Percentiles rank a stretch among this genome's conserved stretches.
Conservation (phyloP, 2,888 invertebrate species). For the Cataglyphis albicans region DNA sequence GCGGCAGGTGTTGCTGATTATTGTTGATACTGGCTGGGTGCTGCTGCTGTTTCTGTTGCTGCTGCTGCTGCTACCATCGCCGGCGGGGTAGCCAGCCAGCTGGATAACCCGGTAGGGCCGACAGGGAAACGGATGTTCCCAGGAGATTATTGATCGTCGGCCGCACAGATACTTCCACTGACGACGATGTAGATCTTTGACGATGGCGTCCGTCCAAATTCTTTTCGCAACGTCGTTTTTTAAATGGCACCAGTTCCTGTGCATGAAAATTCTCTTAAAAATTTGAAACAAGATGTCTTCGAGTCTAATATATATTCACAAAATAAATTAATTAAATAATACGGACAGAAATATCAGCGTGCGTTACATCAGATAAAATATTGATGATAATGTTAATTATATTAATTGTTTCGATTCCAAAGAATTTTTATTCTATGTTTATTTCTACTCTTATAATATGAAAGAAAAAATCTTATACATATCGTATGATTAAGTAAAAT, state of each 20-base stretch:
- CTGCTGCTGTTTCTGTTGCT: constrained; percentile 46
- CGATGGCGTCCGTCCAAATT: constrained; percentile 31
- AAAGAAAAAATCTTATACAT: background rate
- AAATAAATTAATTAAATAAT: background rate
- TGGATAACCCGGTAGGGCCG: constrained; percentile 65
- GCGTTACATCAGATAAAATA: background rate
- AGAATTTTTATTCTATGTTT: background rate
- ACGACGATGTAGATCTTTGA: constrained; percentile 64
- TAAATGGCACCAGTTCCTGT: background rate
- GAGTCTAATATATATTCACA: background rate
- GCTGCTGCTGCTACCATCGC: constrained; percentile 64
- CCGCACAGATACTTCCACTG: constrained; percentile 79
- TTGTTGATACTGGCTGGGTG: constrained; percentile 64
- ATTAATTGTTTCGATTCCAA: background rate
- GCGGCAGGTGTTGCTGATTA: constrained; percentile 68
- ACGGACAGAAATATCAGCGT: background rate
- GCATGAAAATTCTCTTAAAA: background rate
- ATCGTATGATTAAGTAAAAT: background rate
- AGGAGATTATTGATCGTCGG: constrained; percentile 85
- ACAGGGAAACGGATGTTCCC: constrained; percentile 83
- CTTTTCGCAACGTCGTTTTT: background rate
- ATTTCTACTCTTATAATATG: background rate
- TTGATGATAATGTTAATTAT: background rate
- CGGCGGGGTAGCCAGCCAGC: constrained; percentile 59
- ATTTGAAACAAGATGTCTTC: background rate